phyloP scores from a whole-genome alignment of 2,797 vertebrate genomes.

The Avahi laniger region DNA sequence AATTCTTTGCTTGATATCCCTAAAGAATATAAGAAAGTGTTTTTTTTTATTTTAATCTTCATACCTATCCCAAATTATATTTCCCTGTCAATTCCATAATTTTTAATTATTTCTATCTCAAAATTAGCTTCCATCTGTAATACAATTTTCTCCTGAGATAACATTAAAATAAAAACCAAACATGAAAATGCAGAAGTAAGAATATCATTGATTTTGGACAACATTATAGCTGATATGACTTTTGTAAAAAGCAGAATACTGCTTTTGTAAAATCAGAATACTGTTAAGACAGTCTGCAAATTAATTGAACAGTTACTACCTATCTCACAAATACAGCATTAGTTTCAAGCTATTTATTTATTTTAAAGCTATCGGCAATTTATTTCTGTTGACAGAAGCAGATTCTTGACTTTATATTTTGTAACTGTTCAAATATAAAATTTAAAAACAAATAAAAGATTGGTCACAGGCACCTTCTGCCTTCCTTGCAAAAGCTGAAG shows the following conservation, averaged over 20 bases:
- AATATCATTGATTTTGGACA: neutral
- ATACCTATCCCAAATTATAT: neutral
- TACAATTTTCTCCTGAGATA: neutral
- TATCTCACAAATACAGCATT: neutral
- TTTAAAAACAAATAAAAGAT: neutral
- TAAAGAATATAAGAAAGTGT: neutral
- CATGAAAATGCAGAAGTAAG: neutral
- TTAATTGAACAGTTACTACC: neutral
- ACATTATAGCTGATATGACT: neutral
- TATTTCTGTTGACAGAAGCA: neutral
- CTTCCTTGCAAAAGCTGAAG: neutral
- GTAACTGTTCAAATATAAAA: neutral
- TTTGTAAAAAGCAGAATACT: neutral
- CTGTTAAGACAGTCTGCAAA: neutral
- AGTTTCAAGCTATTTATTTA: neutral
- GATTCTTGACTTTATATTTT: neutral
- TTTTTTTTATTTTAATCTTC: neutral
- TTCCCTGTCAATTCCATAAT: neutral
- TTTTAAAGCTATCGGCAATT: neutral
- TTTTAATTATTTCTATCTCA: slow-evolving; percentile 16
- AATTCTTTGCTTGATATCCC: neutral
- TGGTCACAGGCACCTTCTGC: neutral
- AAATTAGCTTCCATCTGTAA: neutral
- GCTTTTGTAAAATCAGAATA: neutral
- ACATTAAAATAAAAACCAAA: neutral